These are phyloP conservation scores for Phataginus tetradactyla DNA, from an alignment of 2,797 vertebrate genomes.

Conservation along the genomic window DNA sequence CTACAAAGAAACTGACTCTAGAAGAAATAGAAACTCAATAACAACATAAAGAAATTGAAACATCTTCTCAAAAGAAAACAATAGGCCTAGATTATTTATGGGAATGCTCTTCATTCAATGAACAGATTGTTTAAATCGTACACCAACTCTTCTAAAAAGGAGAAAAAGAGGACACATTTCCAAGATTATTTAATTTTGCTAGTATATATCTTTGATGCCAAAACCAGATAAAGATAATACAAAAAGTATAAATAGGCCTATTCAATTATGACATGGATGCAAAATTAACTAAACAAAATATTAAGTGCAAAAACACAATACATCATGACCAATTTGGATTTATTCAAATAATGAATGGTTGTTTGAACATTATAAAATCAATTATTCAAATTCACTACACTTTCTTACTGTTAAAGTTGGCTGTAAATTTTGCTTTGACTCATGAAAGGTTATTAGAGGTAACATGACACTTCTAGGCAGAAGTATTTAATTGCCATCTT, in stretches of 20 bases:
- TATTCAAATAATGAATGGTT: neutral
- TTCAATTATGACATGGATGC: neutral
- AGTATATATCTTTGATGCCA: neutral
- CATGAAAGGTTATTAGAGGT: neutral
- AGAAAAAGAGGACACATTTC: neutral
- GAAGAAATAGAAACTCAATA: neutral
- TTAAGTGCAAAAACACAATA: neutral
- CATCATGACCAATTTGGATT: neutral
- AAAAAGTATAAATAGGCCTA: neutral
- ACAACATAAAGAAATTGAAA: neutral
- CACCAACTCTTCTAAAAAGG: neutral
- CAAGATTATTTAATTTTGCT: neutral
- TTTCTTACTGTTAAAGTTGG: neutral
- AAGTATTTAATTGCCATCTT: neutral
- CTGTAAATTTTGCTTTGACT: neutral
- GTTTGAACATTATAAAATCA: neutral
- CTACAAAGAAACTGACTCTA: constrained; percentile 8
- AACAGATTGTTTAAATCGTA: neutral
- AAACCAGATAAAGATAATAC: neutral
- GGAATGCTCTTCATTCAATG: neutral
- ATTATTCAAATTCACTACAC: neutral
- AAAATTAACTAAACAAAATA: constrained; percentile 4
- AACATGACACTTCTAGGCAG: neutral
- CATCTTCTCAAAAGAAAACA: neutral
- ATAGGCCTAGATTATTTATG: neutral